Conservation (phyloP, 2,113 vertebrate genomes). For the Atractosteus spatula region DNA sequence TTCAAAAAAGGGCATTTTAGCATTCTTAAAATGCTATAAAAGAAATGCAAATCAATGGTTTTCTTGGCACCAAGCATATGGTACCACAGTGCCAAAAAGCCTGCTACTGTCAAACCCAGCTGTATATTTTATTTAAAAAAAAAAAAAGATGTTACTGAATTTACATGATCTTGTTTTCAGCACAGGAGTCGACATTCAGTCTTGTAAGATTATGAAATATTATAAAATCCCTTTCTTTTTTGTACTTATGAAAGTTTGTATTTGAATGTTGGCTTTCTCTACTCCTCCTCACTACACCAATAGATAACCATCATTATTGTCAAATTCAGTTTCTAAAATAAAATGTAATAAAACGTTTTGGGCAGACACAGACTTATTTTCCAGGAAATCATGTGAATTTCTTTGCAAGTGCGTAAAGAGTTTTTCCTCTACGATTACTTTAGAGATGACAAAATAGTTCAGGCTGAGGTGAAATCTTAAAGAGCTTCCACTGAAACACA, state of each 20-base stretch:
- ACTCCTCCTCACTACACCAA: too few species aligned
- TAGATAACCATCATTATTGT: too few species aligned
- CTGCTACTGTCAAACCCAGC: slow-evolving; percentile 79
- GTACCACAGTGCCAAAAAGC: slow-evolving; percentile 76
- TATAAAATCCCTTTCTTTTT: slow-evolving; percentile 74
- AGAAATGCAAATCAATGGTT: slow-evolving; percentile 80
- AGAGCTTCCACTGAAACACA: too few species aligned
- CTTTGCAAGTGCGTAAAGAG: too few species aligned
- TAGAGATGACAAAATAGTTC: too few species aligned
- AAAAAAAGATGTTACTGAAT: not conserved
- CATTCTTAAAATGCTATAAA: slow-evolving; percentile 80
- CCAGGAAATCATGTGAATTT: too few species aligned
- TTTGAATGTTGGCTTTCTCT: too few species aligned
- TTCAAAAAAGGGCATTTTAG: slow-evolving; percentile 74
- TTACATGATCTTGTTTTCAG: slow-evolving; percentile 59
- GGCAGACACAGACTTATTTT: too few species aligned
- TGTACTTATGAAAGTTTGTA: slow-evolving; percentile 55
- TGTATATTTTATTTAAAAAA: slow-evolving; percentile 64
- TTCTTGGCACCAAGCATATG: slow-evolving; percentile 82
- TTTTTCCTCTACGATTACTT: too few species aligned
- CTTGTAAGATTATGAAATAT: slow-evolving; percentile 67
- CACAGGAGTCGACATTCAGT: slow-evolving; percentile 59
- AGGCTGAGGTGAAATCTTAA: too few species aligned
- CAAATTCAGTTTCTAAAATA: too few species aligned
- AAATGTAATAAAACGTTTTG: too few species aligned